These are phyloP conservation scores for Hemaris fuciformis DNA, from an alignment of 2,888 invertebrate species.

Conservation along the genomic window DNA sequence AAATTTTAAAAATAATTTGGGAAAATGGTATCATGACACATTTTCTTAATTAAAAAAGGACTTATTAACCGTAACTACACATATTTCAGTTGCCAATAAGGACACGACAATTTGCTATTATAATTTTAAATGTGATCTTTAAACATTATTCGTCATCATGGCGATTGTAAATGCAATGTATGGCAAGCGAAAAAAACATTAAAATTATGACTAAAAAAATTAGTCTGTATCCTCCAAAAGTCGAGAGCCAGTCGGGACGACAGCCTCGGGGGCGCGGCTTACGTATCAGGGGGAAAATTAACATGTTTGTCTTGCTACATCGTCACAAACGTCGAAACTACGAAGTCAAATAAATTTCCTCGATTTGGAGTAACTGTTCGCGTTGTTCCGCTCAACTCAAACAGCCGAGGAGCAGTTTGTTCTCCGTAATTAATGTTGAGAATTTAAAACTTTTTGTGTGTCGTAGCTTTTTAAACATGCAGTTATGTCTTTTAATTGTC, in stretches of 20 bases:
- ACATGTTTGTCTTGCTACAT: conserved; percentile 80
- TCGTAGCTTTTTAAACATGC: conserved; percentile 37
- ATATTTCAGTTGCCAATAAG: no score
- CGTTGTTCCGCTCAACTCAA: conserved; percentile 70
- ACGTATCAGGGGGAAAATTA: conserved; percentile 63
- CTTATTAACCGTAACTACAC: no score
- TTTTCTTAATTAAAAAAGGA: no score
- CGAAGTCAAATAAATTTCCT: conserved; percentile 78
- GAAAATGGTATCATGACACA: no score
- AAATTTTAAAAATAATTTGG: no score
- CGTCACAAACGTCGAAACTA: conserved; percentile 76
- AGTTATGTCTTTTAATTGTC: conserved; percentile 30
- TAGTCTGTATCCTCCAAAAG: no score
- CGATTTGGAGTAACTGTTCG: conserved; percentile 72
- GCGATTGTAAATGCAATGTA: no score
- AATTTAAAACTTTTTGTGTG: conserved; percentile 66
- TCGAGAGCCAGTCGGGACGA: conserved; percentile 26
- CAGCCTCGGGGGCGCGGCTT: conserved; percentile 17
- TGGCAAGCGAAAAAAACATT: no score
- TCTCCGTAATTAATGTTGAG: conserved; percentile 67
- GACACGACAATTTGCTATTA: no score
- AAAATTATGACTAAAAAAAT: no score
- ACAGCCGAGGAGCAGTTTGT: conserved; percentile 47
- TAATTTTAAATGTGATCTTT: no score
- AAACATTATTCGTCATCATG: no score